Conservation (phyloP, 2,888 invertebrate species). For the Campaea margaritaria region DNA sequence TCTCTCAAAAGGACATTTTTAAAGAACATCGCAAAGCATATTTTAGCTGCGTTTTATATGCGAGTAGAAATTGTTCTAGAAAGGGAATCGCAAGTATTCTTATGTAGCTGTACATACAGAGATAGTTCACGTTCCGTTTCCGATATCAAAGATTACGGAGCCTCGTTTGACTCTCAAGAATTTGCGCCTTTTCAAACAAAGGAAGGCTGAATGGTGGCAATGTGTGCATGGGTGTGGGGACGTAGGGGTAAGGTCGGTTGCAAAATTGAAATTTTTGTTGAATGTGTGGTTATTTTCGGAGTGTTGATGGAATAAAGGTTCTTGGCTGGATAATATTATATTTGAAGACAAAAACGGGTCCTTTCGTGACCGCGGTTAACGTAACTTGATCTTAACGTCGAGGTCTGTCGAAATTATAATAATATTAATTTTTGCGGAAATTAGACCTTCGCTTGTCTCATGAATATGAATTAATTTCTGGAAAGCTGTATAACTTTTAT, state of each 20-base stretch:
- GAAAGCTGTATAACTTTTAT: too few species aligned
- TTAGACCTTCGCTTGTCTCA: too few species aligned
- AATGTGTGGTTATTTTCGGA: conserved; percentile 1
- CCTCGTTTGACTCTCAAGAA: conserved; percentile 9
- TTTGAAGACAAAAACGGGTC: too few species aligned
- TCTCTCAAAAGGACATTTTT: conserved; percentile 7
- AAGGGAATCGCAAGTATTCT: conserved; percentile 33
- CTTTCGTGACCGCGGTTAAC: too few species aligned
- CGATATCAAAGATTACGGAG: conserved; percentile 23
- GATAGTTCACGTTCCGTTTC: conserved; percentile 27
- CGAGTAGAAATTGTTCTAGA: conserved; percentile 29
- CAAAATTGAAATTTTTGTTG: conserved; percentile 5
- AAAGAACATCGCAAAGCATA: conserved; percentile 23
- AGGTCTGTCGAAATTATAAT: too few species aligned
- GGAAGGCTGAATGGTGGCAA: neutral
- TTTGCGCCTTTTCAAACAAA: conserved; percentile 20
- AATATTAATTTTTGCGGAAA: too few species aligned
- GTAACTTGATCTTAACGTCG: too few species aligned
- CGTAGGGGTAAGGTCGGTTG: neutral
- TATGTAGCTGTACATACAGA: conserved; percentile 22
- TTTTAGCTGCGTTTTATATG: conserved; percentile 10
- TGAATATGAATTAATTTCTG: too few species aligned
- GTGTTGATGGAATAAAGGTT: neutral
- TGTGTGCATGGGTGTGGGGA: too few species aligned
- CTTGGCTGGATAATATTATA: neutral